Evolutionary conservation across 1,140 invertebrate genomes (phyloP).

Genomic region (Orussus abietinus): DNA sequence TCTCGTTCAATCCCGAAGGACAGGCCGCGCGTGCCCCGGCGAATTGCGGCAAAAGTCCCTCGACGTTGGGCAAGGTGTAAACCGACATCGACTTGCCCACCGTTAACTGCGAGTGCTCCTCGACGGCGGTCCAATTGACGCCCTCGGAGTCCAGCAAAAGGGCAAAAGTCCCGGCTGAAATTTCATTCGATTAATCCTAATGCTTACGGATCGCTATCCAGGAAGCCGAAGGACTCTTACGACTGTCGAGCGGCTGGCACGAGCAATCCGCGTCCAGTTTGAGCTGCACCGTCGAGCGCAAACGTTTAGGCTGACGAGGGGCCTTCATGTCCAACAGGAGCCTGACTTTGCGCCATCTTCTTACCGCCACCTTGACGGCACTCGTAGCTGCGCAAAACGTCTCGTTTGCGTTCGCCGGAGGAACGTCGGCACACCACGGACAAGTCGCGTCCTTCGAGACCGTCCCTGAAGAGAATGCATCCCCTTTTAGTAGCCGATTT

Average conservation of each 20-base stretch:
- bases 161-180: conserved; percentile 39
- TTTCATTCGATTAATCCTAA: conserved; percentile 12
- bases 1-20: too few relatives aligned
- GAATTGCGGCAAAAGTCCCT: conserved; percentile 3
- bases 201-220: too few relatives aligned
- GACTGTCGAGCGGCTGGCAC: conserved; percentile 37
- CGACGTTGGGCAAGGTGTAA: conserved; percentile 23
- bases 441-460: conserved; percentile 29
- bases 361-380: conserved; percentile 39
- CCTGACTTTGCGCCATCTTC: conserved; percentile 34
- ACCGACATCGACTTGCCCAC: conserved; percentile 31
- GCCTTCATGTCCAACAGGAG: conserved; percentile 34
- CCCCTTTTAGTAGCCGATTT: too few relatives aligned
- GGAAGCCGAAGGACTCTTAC: conserved; percentile 37
- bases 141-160: conserved; percentile 29
- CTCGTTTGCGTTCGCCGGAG: conserved; percentile 36
- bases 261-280: conserved; percentile 33
- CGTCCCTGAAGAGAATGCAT: too few relatives aligned
- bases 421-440: conserved; percentile 37
- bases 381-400: conserved; percentile 38
- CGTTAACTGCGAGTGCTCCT: conserved; percentile 19
- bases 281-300: conserved; percentile 33
- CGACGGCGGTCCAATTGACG: conserved; percentile 22
- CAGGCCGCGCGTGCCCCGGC: too few relatives aligned
- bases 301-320: conserved; percentile 19